Percentiles rank a stretch among this genome's conserved stretches.
Conservation (phyloP, 2,113 vertebrate species). For the Vulpes ferrilata region DNA sequence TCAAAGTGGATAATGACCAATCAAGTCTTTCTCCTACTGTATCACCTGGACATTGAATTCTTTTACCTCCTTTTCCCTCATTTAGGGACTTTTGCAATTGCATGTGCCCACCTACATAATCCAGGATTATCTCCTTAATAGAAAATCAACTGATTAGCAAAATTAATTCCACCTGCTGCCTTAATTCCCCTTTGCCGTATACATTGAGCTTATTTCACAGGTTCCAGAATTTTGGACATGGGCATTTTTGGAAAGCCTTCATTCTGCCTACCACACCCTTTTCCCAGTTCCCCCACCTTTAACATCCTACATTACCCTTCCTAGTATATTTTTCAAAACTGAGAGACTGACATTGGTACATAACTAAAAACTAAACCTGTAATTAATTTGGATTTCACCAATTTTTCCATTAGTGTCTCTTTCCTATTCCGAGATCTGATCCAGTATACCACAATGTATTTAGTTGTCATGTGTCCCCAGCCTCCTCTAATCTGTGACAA, state of each 20-base stretch:
- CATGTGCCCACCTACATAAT: not conserved
- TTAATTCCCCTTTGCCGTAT: not conserved
- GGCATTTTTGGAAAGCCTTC: not conserved
- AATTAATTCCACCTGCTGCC: not conserved
- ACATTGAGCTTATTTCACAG: not conserved
- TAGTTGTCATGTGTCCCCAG: not conserved
- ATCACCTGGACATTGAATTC: not conserved
- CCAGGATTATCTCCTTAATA: not conserved
- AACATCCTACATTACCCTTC: not conserved
- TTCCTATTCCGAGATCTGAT: not conserved
- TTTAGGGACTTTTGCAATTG: not conserved
- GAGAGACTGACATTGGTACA: not conserved
- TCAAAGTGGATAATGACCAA: not conserved
- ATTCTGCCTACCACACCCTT: not conserved
- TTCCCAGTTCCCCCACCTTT: not conserved
- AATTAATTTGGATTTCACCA: not conserved
- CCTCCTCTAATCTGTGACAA: not conserved
- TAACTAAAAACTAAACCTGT: not conserved
- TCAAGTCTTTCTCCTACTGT: not conserved
- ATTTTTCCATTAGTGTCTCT: not conserved
- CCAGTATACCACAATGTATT: not conserved
- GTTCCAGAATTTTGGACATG: not conserved
- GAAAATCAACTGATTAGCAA: not conserved
- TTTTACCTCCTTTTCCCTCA: not conserved
- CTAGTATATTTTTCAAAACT: not conserved